Conservation (phyloP, 2,113 vertebrate species). For the Poicephalus gulielmi region DNA sequence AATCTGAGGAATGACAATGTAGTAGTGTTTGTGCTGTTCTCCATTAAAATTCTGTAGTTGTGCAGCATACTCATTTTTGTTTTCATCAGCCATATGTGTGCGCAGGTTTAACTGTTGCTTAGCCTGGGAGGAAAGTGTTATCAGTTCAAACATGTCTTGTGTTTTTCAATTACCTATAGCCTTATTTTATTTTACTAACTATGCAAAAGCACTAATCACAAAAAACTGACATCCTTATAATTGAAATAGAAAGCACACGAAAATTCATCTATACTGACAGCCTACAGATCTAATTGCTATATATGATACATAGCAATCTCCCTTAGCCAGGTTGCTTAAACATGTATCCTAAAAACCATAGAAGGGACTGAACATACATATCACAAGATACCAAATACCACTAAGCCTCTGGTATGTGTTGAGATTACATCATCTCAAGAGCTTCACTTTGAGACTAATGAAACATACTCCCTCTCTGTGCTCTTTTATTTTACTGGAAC, state of each 20-base stretch:
- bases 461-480: not conserved
- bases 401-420: not conserved
- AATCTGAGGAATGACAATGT: slow-evolving; percentile 93
- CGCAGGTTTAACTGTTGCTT: slow-evolving; percentile 93
- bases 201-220: not conserved
- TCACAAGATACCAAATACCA: not conserved
- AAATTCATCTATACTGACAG: not conserved
- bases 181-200: not conserved
- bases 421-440: not conserved
- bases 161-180: not conserved
- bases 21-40: slow-evolving; percentile 97
- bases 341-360: rapidly evolving
- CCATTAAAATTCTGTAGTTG: slow-evolving; percentile 95
- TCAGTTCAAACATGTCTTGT: not conserved
- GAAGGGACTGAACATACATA: not conserved
- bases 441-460: not conserved
- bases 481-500: not conserved
- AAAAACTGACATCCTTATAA: not conserved
- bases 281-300: not conserved
- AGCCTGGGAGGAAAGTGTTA: slow-evolving; percentile 74
- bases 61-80: slow-evolving; percentile 97
- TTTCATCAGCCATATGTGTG: slow-evolving; percentile 95
- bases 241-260: not conserved
- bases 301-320: not conserved
- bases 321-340: not conserved